Evolutionary conservation across 2,888 invertebrate genomes (phyloP).

Genomic region (Nemapogon koenigi): DNA sequence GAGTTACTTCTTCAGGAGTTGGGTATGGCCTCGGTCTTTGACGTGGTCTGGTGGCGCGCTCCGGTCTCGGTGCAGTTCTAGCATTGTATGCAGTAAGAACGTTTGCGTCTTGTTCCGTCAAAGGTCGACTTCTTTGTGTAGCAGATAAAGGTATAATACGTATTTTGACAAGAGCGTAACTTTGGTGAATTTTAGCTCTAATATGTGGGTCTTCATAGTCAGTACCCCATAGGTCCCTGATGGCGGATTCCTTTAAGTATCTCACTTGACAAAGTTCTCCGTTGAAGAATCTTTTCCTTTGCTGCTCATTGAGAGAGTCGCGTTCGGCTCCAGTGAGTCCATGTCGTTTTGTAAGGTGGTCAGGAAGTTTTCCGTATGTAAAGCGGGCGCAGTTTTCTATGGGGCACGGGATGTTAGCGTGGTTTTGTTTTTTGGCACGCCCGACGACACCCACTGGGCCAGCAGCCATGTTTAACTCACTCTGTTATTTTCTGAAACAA

Average conservation of each 20-base stretch:
- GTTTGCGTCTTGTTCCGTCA: conserved; percentile 60
- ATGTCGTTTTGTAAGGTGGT: conserved; percentile 58
- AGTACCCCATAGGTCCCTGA: conserved; percentile 57
- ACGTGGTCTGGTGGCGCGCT: conserved; percentile 39
- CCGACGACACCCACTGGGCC: conserved; percentile 32
- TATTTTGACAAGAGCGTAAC: conserved; percentile 55
- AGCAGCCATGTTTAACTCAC: conserved; percentile 16
- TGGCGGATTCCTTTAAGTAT: conserved; percentile 56
- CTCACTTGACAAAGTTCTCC: conserved; percentile 61
- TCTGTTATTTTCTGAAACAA: conserved; percentile 6
- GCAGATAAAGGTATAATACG: conserved; percentile 56
- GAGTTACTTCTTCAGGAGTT: conserved; percentile 33
- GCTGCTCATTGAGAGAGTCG: conserved; percentile 56
- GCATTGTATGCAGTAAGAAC: conserved; percentile 59
- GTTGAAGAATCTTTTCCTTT: conserved; percentile 57
- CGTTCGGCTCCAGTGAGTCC: conserved; percentile 55
- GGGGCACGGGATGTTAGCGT: conserved; percentile 60
- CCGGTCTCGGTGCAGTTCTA: conserved; percentile 51
- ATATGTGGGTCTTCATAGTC: conserved; percentile 58
- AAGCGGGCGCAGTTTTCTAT: conserved; percentile 61
- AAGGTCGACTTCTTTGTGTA: conserved; percentile 46
- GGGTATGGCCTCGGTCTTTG: conserved; percentile 45
- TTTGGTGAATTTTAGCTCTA: conserved; percentile 55
- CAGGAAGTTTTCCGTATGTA: conserved; percentile 58
- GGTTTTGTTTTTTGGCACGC: conserved; percentile 60